phyloP scores from a whole-genome alignment of 2,113 vertebrate genomes.

The Neodon shergylaensis region DNA sequence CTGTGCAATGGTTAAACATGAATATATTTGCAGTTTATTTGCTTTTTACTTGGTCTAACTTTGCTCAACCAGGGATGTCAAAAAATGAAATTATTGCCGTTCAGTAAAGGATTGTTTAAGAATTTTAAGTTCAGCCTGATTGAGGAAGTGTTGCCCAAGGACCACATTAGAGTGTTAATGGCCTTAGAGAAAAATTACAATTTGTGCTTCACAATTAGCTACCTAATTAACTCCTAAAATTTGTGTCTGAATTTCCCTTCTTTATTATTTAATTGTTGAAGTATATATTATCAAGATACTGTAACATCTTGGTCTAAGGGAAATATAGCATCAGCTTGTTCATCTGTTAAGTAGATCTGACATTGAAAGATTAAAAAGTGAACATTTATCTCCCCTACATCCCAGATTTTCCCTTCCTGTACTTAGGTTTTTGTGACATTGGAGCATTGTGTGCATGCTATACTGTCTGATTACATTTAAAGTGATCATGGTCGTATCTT shows the following conservation, averaged over 20 bases:
- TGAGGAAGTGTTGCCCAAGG: slow-evolving; percentile 47
- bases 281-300: background rate
- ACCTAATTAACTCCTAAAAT: background rate
- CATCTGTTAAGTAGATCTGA: slow-evolving; percentile 22
- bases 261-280: background rate
- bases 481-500: slow-evolving; percentile 56
- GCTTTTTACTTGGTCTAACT: slow-evolving; percentile 70
- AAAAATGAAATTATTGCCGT: slow-evolving; percentile 55
- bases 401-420: slow-evolving; percentile 18
- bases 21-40: slow-evolving; percentile 63
- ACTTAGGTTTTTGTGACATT: slow-evolving; percentile 25
- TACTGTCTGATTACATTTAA: slow-evolving; percentile 62
- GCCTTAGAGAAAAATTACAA: slow-evolving; percentile 34
- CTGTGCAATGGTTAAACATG: slow-evolving; percentile 69
- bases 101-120: slow-evolving; percentile 74
- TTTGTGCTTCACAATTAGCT: slow-evolving; percentile 12
- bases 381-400: background rate
- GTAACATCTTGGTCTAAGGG: slow-evolving; percentile 20
- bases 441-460: slow-evolving; percentile 64
- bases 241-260: background rate
- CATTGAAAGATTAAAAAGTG: slow-evolving; percentile 12
- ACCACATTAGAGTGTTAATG: background rate
- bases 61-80: slow-evolving; percentile 57
- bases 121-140: slow-evolving; percentile 59
- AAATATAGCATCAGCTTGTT: slow-evolving; percentile 32